Evolutionary conservation across 2,113 vertebrate species (phyloP), one percentile per base, ranked within the genome.

Genomic region (Eretmodus cyanostictus): DNA sequence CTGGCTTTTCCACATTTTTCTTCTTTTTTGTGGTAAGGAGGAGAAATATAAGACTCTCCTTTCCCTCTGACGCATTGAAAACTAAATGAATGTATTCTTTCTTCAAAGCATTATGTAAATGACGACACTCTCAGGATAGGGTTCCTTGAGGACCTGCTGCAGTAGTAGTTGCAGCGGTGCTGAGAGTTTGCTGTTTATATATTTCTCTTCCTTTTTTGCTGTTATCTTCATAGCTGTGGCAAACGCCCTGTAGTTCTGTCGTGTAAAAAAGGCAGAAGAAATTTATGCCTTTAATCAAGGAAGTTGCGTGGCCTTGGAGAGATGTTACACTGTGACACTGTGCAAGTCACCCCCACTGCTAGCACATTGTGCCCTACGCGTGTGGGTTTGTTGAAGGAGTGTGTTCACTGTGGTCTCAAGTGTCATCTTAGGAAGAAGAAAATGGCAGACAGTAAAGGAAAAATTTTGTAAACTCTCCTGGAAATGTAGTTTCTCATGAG

Each of bases 81-180:
- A 90, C 42, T 66, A 89, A 88, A 92, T 86, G 89, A 91, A 90
- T 83, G 81, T 29, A 80, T 93, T 91, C 84, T 91, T 71, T 93
- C 94, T 94, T 95, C 93, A 94, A 94, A 95, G 93, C 87, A 89
- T 86, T 94, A 95, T 95, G 94, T 87, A 94, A 95, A 95, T 95
- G 91, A 88, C 29, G n/a, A 53, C 76, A 68, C 93, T 94, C 91
- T 90, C 76, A 88, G 93, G 89, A 89, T 79, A 53, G 51, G 83
- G 82, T 19, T 94, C 93, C 93, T 94, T 3, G 31, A 92, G 95
- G 95, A 93, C 88, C 66, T 8, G 34, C 89, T 87, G 57, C 86
- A 85, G 89, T 76, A 83, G 81, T 82, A 49, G 89, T 76, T 80
- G 61, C 11, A 22, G 61, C 6, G 7, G 34, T 71, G 47, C 76